phyloP scores from a whole-genome alignment of 2,797 vertebrate genomes.

The Chaunax sp. region DNA sequence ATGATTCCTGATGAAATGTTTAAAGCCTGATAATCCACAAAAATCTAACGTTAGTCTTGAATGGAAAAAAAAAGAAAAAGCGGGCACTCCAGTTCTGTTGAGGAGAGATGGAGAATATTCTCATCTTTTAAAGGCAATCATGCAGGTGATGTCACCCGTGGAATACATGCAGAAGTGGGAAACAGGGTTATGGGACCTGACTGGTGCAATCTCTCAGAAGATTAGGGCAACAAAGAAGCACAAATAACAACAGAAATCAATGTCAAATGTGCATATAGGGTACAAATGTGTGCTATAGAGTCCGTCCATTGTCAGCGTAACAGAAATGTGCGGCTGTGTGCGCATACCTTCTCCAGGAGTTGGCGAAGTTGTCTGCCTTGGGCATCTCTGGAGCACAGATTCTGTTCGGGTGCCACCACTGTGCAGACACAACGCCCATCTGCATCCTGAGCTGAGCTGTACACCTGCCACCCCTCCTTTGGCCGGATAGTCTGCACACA shows the following conservation, averaged over 20 bases:
- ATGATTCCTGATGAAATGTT: too few relatives aligned
- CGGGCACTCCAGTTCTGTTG: constrained; percentile 4
- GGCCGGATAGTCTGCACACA: constrained; percentile 91
- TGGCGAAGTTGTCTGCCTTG: constrained; percentile 96
- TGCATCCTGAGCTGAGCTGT: constrained; percentile 97
- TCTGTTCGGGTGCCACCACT: constrained; percentile 97
- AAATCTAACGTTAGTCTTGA: constrained; percentile 19
- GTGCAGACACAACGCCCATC: constrained; percentile 98
- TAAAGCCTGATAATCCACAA: background rate
- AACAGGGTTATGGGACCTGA: constrained; percentile 55
- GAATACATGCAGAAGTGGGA: constrained; percentile 58
- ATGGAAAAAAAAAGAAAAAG: constrained; percentile 1
- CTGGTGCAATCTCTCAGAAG: constrained; percentile 58
- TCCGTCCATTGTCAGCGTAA: constrained; percentile 6
- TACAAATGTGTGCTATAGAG: constrained; percentile 11
- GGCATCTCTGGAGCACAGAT: constrained; percentile 96
- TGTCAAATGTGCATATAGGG: constrained; percentile 25
- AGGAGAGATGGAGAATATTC: constrained; percentile 22
- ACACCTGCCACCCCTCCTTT: constrained; percentile 98
- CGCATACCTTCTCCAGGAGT: constrained; percentile 92
- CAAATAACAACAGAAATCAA: constrained; percentile 51
- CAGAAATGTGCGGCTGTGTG: constrained; percentile 9
- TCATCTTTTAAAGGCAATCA: constrained; percentile 38
- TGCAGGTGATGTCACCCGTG: constrained; percentile 56
- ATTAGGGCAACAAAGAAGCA: constrained; percentile 58